A percentile compares a stretch with the other conserved stretches of the same genome.
Evolutionary conservation across 2,888 invertebrate genomes (phyloP).

Genomic region (Trichogramma dendrolimi): DNA sequence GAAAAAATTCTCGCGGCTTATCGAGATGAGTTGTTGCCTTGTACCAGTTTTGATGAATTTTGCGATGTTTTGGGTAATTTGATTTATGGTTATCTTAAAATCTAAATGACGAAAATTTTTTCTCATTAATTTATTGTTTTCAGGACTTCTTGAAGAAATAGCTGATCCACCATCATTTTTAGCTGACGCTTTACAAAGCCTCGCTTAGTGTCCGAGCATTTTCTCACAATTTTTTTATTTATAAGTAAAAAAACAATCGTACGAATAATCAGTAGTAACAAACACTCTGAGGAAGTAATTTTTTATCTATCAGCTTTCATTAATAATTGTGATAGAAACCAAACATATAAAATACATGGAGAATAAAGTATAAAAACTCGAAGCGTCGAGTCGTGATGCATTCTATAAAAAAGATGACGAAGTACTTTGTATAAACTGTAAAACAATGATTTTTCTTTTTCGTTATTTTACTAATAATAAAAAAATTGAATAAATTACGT

Average conservation of each 20-base stretch:
- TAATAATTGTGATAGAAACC: slow-evolving; percentile 21
- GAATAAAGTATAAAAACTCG: not conserved
- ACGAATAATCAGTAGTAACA: slow-evolving; percentile 15
- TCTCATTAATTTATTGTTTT: slow-evolving; percentile 36
- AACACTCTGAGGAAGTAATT: slow-evolving; percentile 23
- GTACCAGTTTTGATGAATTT: slow-evolving; percentile 86
- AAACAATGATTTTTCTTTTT: slow-evolving; percentile 6
- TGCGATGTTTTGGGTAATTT: slow-evolving; percentile 79
- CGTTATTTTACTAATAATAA: slow-evolving; percentile 2
- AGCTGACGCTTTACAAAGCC: slow-evolving; percentile 55
- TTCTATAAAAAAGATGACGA: no score
- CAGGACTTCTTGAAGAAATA: slow-evolving; percentile 65
- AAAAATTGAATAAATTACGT: slow-evolving; percentile 15
- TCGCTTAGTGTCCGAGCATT: slow-evolving; percentile 39
- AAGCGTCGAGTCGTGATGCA: not conserved
- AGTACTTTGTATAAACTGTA: slow-evolving; percentile 26
- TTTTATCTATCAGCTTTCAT: slow-evolving; percentile 18
- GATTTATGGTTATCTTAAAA: not conserved
- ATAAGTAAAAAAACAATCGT: slow-evolving; percentile 21
- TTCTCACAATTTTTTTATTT: slow-evolving; percentile 23
- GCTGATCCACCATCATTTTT: slow-evolving; percentile 63
- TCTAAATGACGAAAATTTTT: slow-evolving; percentile 3
- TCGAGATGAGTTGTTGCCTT: slow-evolving; percentile 84
- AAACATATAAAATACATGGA: slow-evolving; percentile 16
- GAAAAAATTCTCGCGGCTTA: slow-evolving; percentile 77